Evolutionary conservation across 2,113 vertebrate genomes (phyloP).

Genomic region (Myotis davidii): DNA sequence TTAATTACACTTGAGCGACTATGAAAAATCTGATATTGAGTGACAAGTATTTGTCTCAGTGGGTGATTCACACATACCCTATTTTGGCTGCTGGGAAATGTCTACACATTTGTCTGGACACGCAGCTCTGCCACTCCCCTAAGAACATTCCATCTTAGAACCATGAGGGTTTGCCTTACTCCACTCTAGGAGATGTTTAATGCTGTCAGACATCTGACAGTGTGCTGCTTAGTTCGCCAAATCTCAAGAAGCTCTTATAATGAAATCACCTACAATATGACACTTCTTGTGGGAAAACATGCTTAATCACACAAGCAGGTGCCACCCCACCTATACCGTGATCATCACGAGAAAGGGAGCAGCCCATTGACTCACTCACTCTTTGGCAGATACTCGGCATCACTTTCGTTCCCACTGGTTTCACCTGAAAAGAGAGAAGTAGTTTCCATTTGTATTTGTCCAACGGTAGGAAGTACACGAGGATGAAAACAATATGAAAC

Average conservation of each 20-base stretch:
- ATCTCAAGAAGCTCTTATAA: conserved; percentile 28
- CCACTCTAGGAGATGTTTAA: not conserved
- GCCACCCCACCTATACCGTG: conserved; percentile 37
- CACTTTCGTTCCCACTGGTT: conserved; percentile 95
- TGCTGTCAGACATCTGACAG: conserved; percentile 1
- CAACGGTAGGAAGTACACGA: not conserved
- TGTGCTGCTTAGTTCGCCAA: not conserved
- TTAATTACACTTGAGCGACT: conserved; percentile 14
- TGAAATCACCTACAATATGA: conserved; percentile 42
- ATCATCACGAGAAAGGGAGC: conserved; percentile 62
- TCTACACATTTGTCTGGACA: conserved; percentile 45
- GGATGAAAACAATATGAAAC: not conserved
- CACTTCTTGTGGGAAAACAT: conserved; percentile 2
- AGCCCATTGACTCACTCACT: conserved; percentile 89
- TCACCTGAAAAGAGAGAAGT: conserved; percentile 89
- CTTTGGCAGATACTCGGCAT: conserved; percentile 92
- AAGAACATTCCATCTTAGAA: conserved; percentile 1
- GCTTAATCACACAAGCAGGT: conserved; percentile 42
- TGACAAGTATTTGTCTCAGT: conserved; percentile 20
- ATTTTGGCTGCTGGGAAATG: conserved; percentile 31
- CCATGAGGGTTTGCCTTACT: not conserved
- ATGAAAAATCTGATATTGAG: conserved; percentile 42
- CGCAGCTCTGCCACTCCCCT: not conserved
- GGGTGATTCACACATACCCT: conserved; percentile 61
- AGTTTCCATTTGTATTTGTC: conserved; percentile 63